These are phyloP conservation scores for Volucella inflata DNA, from an alignment of 2,888 invertebrate species.

Conservation along the genomic window DNA sequence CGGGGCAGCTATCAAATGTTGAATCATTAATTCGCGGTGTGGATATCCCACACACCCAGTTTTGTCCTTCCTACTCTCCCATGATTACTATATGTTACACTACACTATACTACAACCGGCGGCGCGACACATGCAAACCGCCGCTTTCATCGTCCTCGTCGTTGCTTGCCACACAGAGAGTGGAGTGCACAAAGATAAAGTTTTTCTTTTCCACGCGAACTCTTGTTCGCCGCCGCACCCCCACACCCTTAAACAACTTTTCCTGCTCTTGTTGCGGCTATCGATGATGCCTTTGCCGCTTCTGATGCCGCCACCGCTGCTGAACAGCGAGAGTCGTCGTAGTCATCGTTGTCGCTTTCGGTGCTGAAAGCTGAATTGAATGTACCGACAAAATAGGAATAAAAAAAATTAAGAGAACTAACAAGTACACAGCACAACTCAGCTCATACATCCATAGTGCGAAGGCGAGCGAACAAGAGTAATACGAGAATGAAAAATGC, in stretches of 20 bases:
- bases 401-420: constrained; percentile 15
- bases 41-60: constrained; percentile 73
- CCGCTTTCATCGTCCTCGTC: constrained; percentile 18
- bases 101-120: constrained; percentile 35
- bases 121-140: constrained; percentile 47
- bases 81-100: background rate
- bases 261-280: background rate
- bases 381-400: constrained; percentile 51
- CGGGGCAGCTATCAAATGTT: constrained; percentile 66
- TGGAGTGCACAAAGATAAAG: constrained; percentile 48
- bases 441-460: constrained; percentile 2
- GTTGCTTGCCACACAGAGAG: constrained; percentile 18
- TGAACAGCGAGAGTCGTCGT: background rate
- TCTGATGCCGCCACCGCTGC: background rate
- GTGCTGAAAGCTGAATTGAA: constrained; percentile 9
- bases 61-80: constrained; percentile 65
- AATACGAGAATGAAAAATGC: constrained; percentile 52
- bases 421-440: constrained; percentile 38
- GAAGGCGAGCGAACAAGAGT: constrained; percentile 28
- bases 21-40: constrained; percentile 73
- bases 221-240: constrained; percentile 57
- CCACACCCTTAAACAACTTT: constrained; percentile 62
- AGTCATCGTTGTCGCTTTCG: too few relatives aligned
- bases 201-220: constrained; percentile 50
- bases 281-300: too few relatives aligned